Evolutionary conservation across 2,113 vertebrate species (phyloP), one percentile per base, ranked within the genome.

Genomic region (Marmota flaviventris): DNA sequence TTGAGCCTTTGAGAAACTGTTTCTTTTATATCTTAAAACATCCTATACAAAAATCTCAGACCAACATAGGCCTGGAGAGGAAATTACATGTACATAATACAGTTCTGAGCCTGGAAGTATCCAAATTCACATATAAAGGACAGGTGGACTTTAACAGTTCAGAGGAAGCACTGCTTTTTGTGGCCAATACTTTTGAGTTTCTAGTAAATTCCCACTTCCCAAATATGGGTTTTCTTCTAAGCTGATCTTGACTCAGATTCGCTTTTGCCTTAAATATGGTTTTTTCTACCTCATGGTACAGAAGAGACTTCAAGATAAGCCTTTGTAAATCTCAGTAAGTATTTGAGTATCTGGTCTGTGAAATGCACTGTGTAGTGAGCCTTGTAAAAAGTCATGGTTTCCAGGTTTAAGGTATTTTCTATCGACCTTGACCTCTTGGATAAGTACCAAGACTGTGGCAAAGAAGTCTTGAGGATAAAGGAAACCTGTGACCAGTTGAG

Each of bases 391-490:
- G 53, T 18, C 9, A 37, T 45, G n/a, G 58, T 25, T 88, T 82
- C 10, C 58, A 37, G 51, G 25, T 65, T 58, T n/a, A 69, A n/a
- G 25, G 45, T 51, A 42, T 48, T 93, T 93, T 90, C 58, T 88
- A 32, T 86, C 24, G 34, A 34, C 12, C 32, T 92, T 76, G 72
- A 79, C 27, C 72, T 89, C 48, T 89, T 84, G 2, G 88, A 0
- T 85, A 83, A 58, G 32, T 90, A 72, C 25, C 7, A 65, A 90
- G 8, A 25, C 3, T 87, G 16, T 48, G 39, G 65, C 45, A 87
- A 20, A 53, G n/a, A 95, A 89, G 39, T 84, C 42, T 85, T 93
- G 72, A 63, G 53, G 85, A 91, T 92, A 92, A 91, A 93, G 65
- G 32, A 93, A 83, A 61, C 51, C 29, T 92, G 45, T 89, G 45